These are phyloP conservation scores for Choreutis nemorana DNA, from an alignment of 2,888 invertebrate species.

Conservation along the genomic window DNA sequence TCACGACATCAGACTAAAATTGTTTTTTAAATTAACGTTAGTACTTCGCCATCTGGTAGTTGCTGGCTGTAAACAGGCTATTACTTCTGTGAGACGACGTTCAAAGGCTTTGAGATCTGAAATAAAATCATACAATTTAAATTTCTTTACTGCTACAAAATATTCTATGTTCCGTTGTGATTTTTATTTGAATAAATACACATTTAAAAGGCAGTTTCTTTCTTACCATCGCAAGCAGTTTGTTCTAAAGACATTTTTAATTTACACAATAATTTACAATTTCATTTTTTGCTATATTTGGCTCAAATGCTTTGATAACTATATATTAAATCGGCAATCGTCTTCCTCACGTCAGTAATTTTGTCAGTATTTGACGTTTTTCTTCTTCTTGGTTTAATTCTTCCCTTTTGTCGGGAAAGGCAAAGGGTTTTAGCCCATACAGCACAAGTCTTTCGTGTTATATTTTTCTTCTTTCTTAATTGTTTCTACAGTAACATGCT, in stretches of 20 bases:
- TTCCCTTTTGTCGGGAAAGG: too few species aligned
- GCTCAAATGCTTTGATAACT: too few species aligned
- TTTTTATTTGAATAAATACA: neutral
- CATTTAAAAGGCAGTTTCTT: conserved; percentile 1
- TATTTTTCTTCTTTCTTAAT: too few species aligned
- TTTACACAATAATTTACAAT: conserved; percentile 3
- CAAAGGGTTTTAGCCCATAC: too few species aligned
- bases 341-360: too few species aligned
- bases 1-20: neutral
- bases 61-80: conserved; percentile 93
- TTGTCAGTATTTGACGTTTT: too few species aligned
- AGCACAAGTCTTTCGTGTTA: too few species aligned
- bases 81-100: conserved; percentile 95
- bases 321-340: too few species aligned
- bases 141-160: neutral
- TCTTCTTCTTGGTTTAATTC: too few species aligned
- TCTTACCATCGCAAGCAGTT: conserved; percentile 89
- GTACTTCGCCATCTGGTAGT: conserved; percentile 96
- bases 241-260: conserved; percentile 81
- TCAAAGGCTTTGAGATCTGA: conserved; percentile 97
- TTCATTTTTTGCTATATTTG: too few species aligned
- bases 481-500: too few species aligned
- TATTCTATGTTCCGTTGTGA: neutral
- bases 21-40: conserved; percentile 12
- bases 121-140: too few species aligned